Percentiles rank a stretch among this genome's conserved stretches.
Conservation (phyloP, 1,140 invertebrate species). For the Asobara japonica region DNA sequence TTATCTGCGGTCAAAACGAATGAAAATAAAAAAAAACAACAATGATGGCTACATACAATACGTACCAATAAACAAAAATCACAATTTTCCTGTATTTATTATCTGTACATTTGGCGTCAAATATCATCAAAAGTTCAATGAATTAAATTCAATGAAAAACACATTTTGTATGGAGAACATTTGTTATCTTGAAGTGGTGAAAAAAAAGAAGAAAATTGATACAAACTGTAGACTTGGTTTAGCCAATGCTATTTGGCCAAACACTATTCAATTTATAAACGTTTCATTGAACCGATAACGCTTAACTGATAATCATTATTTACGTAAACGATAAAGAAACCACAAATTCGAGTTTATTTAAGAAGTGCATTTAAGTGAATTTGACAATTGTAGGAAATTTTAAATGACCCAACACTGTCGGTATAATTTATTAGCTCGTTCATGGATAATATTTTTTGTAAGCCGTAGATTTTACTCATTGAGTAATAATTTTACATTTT, state of each 20-base stretch:
- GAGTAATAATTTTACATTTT: conserved; percentile 23
- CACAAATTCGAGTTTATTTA: conserved; percentile 13
- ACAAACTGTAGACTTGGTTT: conserved; percentile 9
- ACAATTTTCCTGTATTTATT: conserved; percentile 59
- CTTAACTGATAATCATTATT: conserved; percentile 23
- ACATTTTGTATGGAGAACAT: conserved; percentile 30
- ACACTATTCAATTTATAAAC: not conserved
- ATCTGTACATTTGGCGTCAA: conserved; percentile 56
- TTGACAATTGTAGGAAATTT: conserved; percentile 26
- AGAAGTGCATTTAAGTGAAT: conserved; percentile 31
- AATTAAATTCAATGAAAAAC: conserved; percentile 9
- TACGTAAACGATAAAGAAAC: conserved; percentile 9
- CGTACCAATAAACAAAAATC: conserved; percentile 54
- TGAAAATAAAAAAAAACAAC: not conserved
- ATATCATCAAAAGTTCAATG: conserved; percentile 33
- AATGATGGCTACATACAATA: conserved; percentile 49
- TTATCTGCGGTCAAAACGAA: conserved; percentile 27
- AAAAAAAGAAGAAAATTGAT: conserved; percentile 2
- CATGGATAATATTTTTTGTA: conserved; percentile 22
- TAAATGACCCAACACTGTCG: conserved; percentile 10
- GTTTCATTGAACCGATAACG: conserved; percentile 6
- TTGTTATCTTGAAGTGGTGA: not conserved
- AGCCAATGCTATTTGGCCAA: not conserved
- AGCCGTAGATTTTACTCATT: conserved; percentile 25
- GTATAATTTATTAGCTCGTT: conserved; percentile 32